Evolutionary conservation across 2,888 invertebrate species (phyloP), one percentile per base, ranked within the genome.

Genomic region (Caenorhabditis zanzibari): DNA sequence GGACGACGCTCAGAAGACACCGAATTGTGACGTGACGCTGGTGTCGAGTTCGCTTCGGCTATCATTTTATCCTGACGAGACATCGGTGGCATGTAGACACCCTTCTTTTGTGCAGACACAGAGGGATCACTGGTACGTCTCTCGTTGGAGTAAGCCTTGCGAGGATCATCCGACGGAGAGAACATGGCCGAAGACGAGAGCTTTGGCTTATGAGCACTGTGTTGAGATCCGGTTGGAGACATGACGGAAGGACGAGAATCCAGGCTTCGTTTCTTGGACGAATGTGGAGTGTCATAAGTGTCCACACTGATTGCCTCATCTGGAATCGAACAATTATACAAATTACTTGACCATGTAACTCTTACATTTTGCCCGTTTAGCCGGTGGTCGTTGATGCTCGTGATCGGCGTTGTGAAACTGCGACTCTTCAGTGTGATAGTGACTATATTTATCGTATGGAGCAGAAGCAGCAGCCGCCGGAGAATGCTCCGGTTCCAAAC

Each of bases 41-140:
- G 7, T 4, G 63, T 68, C 12, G 73, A 47, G 22, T 44, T 14
- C 1, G 16, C 64, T 7, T 83, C 83, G 5, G 83, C 80, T 3
- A 83, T 79, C 71, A 83, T 49, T n/a, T 73, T 61, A 54, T 83
- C 83, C 35, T 83, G 83, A 16, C 83, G 49, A 6, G 80, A 80
- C 52, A 80, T 64, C 5, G 64, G 22, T 4, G 75, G 75, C 64
- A 66, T 83, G 41, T 75, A 75, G 10, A 74, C 59, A 3, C 64
- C 52, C 26, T 71, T 75, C 16, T 75, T 63, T 59, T 63, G 66
- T 0, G 71, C 79, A 10, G 49, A 26, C 54, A 26, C 35, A 9
- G 35, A 9, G 3, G 74, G n/a, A n/a, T 75, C 75, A 26, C 56
- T 64, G 6, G n/a, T 16, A 35, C 81, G 68, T 14, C 79, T 19